phyloP scores from a whole-genome alignment of 2,113 vertebrate genomes.

The Lepus europaeus region DNA sequence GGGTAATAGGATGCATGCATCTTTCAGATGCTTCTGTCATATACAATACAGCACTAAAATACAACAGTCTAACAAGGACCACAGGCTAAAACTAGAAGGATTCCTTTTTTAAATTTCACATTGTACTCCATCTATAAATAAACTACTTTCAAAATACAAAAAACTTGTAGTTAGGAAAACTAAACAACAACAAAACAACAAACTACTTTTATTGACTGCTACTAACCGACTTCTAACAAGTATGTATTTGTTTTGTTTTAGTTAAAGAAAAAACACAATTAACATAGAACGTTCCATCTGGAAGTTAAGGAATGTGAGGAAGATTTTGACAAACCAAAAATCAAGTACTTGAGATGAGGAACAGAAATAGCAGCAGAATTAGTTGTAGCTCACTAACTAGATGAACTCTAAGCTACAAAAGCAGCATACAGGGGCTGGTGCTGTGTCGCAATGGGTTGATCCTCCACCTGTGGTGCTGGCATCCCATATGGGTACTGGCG shows the following conservation, averaged over 20 bases:
- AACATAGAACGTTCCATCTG: neutral
- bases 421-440: slow-evolving; percentile 46
- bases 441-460: too few relatives aligned
- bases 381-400: slow-evolving; percentile 12
- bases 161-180: slow-evolving; percentile 13
- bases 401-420: slow-evolving; percentile 32
- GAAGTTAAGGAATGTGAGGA: slow-evolving; percentile 9
- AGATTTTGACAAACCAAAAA: slow-evolving; percentile 32
- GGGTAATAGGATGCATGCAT: neutral
- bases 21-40: slow-evolving; percentile 8
- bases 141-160: slow-evolving; percentile 8
- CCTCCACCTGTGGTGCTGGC: too few relatives aligned
- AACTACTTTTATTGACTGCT: neutral
- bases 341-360: slow-evolving; percentile 6
- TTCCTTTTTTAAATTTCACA: neutral
- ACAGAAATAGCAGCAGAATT: slow-evolving; percentile 53
- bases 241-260: slow-evolving; percentile 14
- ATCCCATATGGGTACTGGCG: too few relatives aligned
- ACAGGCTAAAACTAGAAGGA: neutral
- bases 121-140: neutral
- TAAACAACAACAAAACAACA: neutral
- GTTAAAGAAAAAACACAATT: slow-evolving; percentile 16
- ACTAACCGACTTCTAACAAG: slow-evolving; percentile 40
- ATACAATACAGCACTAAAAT: slow-evolving; percentile 15
- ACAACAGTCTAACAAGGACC: slow-evolving; percentile 6